Evolutionary conservation across 2,888 invertebrate genomes (phyloP), one percentile per base, ranked within the genome.

Genomic region (Spodoptera exigua): DNA sequence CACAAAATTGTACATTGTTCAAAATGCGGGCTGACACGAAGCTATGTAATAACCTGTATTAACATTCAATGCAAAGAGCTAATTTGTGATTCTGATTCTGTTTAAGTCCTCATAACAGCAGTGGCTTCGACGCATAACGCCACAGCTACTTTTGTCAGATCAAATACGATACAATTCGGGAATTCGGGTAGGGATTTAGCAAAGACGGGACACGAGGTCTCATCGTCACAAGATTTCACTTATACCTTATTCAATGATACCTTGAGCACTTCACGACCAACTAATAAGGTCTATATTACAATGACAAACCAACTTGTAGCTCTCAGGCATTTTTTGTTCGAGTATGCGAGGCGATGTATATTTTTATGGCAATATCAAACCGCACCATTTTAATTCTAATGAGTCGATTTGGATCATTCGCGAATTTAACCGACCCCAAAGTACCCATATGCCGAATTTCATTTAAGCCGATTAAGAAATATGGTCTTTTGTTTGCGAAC

Each of bases 131-230:
- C 32, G 44, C 39, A 65, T 52, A 43, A 60, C 58, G 16, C 47
- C 54, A 51, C 48, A 45, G 52, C 47, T 67, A 67, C 65, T 77
- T 74, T 61, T 59, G 66, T 77, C 48, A 57, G 59, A 77, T 73
- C 60, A 74, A 61, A 70, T 74, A 70, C 61, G 57, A 76, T 73
- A 76, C 70, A 65, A 74, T 61, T 69, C 45, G 64, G 74, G n/a
- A n/a, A n/a, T n/a, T n/a, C n/a, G n/a, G 55, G 60, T 76, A 36
- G 69, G 69, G 74, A 69, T 74, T 69, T 69, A 64, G 70, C 40
- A 74, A 68, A 69, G 77, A 74, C 34, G 60, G 57, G 61, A 61
- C 53, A 45, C 55, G 53, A 60, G 60, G 53, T 69, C 70, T 56
- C 65, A 14, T 47, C 27, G 57, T 53, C 53, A 61, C 64, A 48